A percentile compares a stretch with the other conserved stretches of the same genome.
Conservation (phyloP, 2,888 invertebrate species). For the Mimachlamys varia region DNA sequence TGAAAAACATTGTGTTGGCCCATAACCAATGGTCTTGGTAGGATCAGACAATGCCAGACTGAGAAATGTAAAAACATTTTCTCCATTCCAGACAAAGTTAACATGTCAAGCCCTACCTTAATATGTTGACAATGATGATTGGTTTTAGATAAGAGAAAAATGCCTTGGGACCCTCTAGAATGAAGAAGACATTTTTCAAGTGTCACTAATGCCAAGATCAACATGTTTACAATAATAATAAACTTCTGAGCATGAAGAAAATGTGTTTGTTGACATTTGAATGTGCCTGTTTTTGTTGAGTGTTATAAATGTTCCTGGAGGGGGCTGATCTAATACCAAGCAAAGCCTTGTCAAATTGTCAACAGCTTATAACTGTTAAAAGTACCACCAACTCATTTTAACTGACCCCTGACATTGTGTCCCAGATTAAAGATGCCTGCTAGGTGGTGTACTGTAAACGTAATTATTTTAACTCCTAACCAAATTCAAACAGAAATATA, state of each 20-base stretch:
- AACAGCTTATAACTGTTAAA: neutral
- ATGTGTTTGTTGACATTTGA: constrained; percentile 31
- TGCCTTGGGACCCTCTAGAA: neutral
- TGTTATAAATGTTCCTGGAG: neutral
- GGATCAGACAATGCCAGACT: neutral
- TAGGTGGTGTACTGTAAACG: too few relatives aligned
- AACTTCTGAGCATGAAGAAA: neutral
- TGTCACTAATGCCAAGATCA: neutral
- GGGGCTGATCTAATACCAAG: neutral
- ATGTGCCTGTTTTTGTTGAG: neutral
- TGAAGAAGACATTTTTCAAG: neutral
- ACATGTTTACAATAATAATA: constrained; percentile 15
- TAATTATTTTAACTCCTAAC: too few relatives aligned
- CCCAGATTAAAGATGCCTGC: neutral
- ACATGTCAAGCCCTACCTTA: neutral
- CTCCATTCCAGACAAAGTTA: neutral
- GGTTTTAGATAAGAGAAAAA: neutral
- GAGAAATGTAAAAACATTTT: neutral
- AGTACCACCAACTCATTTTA: neutral
- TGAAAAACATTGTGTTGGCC: neutral
- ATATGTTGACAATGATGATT: neutral
- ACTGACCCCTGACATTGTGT: neutral
- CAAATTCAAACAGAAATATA: too few relatives aligned
- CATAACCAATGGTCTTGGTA: neutral
- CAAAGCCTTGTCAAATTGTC: neutral